A percentile compares a stretch with the other conserved stretches of the same genome.
Evolutionary conservation across 1,140 invertebrate genomes (phyloP).

Genomic region (Heliconius himera): DNA sequence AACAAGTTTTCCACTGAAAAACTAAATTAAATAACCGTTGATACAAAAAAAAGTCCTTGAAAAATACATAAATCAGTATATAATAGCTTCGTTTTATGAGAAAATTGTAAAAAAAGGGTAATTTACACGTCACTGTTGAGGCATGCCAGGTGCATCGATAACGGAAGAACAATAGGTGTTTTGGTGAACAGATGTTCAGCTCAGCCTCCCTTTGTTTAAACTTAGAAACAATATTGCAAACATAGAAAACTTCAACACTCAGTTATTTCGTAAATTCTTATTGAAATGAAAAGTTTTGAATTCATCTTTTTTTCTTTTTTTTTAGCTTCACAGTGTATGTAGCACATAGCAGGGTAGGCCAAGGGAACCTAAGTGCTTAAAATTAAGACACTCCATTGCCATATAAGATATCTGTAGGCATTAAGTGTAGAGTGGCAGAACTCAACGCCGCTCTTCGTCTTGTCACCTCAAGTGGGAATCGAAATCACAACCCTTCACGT

Average conservation of each 20-base stretch:
- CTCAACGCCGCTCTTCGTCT: no score
- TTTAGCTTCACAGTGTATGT: no score
- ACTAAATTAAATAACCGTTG: neutral
- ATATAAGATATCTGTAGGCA: no score
- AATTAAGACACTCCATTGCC: no score
- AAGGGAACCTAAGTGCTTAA: no score
- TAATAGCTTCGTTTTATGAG: conserved; percentile 1
- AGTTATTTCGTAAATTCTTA: neutral
- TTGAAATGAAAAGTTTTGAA: neutral
- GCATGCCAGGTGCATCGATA: conserved; percentile 24
- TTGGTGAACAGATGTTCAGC: conserved; percentile 45
- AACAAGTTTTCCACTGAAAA: neutral
- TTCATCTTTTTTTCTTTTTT: neutral
- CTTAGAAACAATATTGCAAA: conserved; percentile 22
- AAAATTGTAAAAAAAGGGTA: conserved; percentile 7
- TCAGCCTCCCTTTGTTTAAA: conserved; percentile 37
- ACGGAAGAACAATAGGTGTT: conserved; percentile 53
- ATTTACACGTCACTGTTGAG: neutral
- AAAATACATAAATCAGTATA: neutral
- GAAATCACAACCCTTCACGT: no score
- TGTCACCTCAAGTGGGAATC: no score
- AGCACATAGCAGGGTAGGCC: no score
- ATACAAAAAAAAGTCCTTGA: neutral
- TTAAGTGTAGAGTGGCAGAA: no score
- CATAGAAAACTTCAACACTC: conserved; percentile 33